Evolutionary conservation across 2,797 vertebrate genomes (phyloP).

Genomic region (Sternarchorhynchus goeldii): DNA sequence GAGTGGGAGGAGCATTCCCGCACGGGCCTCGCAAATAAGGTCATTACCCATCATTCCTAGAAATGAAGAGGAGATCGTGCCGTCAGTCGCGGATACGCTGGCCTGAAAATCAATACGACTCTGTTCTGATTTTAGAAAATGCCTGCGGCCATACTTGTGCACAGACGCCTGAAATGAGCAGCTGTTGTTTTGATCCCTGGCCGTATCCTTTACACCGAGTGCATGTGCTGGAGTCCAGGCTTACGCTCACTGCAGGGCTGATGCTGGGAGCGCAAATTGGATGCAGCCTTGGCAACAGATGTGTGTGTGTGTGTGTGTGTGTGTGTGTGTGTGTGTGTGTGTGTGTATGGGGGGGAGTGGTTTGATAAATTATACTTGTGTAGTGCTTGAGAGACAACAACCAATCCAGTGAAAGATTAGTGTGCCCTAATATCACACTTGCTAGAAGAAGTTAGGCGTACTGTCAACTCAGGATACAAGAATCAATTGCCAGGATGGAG

Average conservation of each 20-base stretch:
- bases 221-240: neutral
- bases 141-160: conserved; percentile 39
- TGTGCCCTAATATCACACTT: conserved; percentile 44
- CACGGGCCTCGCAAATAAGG: conserved; percentile 39
- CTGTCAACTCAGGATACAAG: conserved; percentile 30
- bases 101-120: conserved; percentile 54
- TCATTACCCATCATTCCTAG: conserved; percentile 29
- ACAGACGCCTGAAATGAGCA: conserved; percentile 41
- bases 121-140: conserved; percentile 37
- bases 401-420: conserved; percentile 33
- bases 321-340: conserved; percentile 4
- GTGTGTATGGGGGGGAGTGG: neutral
- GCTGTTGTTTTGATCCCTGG: conserved; percentile 46
- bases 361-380: conserved; percentile 44
- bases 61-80: conserved; percentile 34
- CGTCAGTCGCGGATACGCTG: conserved; percentile 26
- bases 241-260: conserved; percentile 8
- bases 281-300: neutral
- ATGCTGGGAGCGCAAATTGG: neutral
- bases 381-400: conserved; percentile 19
- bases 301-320: conserved; percentile 10
- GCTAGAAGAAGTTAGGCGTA: conserved; percentile 28
- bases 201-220: conserved; percentile 34
- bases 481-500: conserved; percentile 23
- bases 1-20: conserved; percentile 8